Conservation (phyloP, 1,140 invertebrate species). For the Bombus consobrinus region DNA sequence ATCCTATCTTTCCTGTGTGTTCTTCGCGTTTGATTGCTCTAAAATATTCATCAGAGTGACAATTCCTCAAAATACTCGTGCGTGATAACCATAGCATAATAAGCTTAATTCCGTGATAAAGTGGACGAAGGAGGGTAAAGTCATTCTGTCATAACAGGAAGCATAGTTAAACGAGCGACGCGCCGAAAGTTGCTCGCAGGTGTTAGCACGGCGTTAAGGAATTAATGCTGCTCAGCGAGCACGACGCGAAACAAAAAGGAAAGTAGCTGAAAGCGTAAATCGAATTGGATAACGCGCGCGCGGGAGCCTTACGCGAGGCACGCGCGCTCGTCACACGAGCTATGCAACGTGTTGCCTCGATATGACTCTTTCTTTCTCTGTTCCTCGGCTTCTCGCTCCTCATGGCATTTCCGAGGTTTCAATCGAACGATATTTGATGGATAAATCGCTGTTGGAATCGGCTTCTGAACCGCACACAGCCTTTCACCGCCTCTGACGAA, state of each 20-base stretch:
- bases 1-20: too few relatives aligned
- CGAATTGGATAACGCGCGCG: slow-evolving; percentile 74
- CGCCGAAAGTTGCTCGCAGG: slow-evolving; percentile 53
- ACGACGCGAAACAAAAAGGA: slow-evolving; percentile 72
- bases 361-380: background rate
- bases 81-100: accelerated
- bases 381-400: background rate
- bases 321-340: background rate
- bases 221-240: slow-evolving; percentile 72
- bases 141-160: slow-evolving; percentile 48
- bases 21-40: too few relatives aligned
- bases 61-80: too few relatives aligned
- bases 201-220: slow-evolving; percentile 62
- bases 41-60: too few relatives aligned
- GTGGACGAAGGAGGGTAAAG: too few relatives aligned
- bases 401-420: background rate
- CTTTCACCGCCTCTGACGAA: slow-evolving; percentile 55
- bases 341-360: slow-evolving; percentile 27
- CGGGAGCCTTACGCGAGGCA: slow-evolving; percentile 41
- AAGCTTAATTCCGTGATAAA: too few relatives aligned
- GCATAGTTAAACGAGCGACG: slow-evolving; percentile 46
- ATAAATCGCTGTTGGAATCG: slow-evolving; percentile 36
- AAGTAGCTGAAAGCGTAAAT: slow-evolving; percentile 79
- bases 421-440: slow-evolving; percentile 25
- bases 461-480: slow-evolving; percentile 38